Base-by-base conservation (phyloP, 2,888 invertebrate species). In the Drosophila phalerata region DNA sequence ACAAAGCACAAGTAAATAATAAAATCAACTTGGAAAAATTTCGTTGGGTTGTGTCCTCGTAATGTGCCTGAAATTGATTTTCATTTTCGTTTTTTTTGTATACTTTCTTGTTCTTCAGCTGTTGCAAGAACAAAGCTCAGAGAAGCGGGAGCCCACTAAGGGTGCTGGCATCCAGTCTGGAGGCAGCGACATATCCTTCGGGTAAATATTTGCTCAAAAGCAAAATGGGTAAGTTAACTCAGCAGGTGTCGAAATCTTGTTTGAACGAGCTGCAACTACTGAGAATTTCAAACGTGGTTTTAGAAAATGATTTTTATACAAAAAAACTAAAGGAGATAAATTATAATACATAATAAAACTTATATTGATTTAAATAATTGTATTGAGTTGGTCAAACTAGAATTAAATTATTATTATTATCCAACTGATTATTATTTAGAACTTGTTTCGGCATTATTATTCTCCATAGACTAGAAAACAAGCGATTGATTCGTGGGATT, bases 31-130 rank as follows among this genome's bases (percentile, higher is more conserved):
- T 76, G 73, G 64, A 34, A 49, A 68, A 69, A 73, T 73, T 73
- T 65, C 47, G 48, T 73, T 60, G 69, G 68, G 49, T 72, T 62
- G 67, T 57, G 51, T 64, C 57, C 57, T 64, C 55, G 80, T 87
- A 84, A 82, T 88, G 83, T 74, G 88, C 79, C 66, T 69, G 67
- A 84, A 85, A 85, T 85, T 85, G 85, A 88, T 88, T 85, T 85
- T 86, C 70, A 52, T 60, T 40, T 47, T 22, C 9, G 19, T 28
- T 28, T 52, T 30, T 3, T 25, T 34, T 53, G 22, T n/a, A 5
- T 5, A 11, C 11, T 42, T 22, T 4, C n/a, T n/a, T 47, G n/a
- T 34, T 38, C 10, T 25, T 30, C 51, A 53, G 38, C 25, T 45
- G 51, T 17, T 60, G 38, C 38, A 38, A 53, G 64, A 43, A 57